Evolutionary conservation across 2,888 invertebrate species (phyloP).

Genomic region (Drosophila kanekoi): DNA sequence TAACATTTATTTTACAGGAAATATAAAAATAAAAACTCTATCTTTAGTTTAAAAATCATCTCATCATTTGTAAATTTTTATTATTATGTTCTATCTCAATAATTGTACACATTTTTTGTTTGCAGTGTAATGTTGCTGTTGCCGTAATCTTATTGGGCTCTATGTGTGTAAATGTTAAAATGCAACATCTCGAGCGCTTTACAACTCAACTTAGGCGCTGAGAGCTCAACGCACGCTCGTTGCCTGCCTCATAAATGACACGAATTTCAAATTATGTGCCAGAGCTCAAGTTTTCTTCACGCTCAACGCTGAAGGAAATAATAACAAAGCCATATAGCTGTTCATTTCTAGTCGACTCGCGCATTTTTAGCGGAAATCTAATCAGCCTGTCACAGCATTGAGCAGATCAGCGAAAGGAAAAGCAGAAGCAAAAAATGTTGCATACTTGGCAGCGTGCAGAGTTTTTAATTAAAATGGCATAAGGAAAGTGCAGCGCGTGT

Average conservation of each 20-base stretch:
- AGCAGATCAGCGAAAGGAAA: constrained; percentile 10
- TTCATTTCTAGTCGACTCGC: constrained; percentile 11
- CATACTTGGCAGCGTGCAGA: constrained; percentile 8
- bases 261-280: constrained; percentile 75
- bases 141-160: constrained; percentile 35
- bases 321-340: constrained; percentile 47
- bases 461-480: constrained; percentile 39
- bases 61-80: too few relatives aligned
- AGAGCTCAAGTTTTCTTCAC: constrained; percentile 50
- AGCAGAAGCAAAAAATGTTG: constrained; percentile 1
- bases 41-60: too few relatives aligned
- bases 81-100: neutral
- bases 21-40: too few relatives aligned
- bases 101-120: neutral
- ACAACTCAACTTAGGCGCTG: constrained; percentile 52
- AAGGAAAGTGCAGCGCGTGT: constrained; percentile 10
- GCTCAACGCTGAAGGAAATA: constrained; percentile 39
- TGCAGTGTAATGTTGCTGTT: constrained; percentile 26
- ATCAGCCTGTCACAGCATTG: constrained; percentile 49
- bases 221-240: constrained; percentile 36
- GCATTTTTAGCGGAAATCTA: constrained; percentile 41
- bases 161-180: constrained; percentile 40
- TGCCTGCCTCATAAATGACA: constrained; percentile 65
- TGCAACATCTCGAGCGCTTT: constrained; percentile 52
- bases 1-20: too few relatives aligned